Base-by-base conservation (phyloP, 2,113 vertebrate genomes). In the Grus americana region DNA sequence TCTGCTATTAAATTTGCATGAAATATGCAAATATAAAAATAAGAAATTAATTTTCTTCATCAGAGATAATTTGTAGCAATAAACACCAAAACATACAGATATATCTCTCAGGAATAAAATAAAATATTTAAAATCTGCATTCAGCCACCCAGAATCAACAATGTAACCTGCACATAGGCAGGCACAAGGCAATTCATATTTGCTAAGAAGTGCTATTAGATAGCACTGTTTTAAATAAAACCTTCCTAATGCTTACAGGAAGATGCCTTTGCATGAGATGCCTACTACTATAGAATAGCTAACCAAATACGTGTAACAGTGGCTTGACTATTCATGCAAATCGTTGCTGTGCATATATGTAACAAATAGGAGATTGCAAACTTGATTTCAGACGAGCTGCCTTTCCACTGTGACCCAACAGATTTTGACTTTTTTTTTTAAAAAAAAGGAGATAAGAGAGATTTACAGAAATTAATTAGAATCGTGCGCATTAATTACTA, bases 281-380 rank as follows among this genome's bases (percentile, higher is more conserved):
- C 5, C 4, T 30, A 38, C 10, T 23, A 12, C 52, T 79, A 15
- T 29, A 66, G 82, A 82, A 75, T 6, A 65, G 8, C 16, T 79
- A 72, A 68, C 1, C 7, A 68, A 32, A 29, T 27, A 46, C 1
- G 3, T 13, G 10, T 57, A 40, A 49, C 7, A 27, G 15, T 20
- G 19, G 11, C 18, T 75, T 55, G 32, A 54, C 20, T 49, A 18
- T 27, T 79, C 23, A 21, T 50, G 18, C 8, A 70, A 65, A 36
- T 7, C 42, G 6, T 67, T 86, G 15, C 23, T 2, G 5, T 12
- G 19, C 2, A 1, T 23, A 30, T 38, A 50, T 5, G 2, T 36
- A 67, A 42, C 32, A 86, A 47, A 61, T 3, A 46, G 16, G 20
- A 76, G 29, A 47, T 2, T 15, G 12, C 9, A 80, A 40, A 40